Evolutionary conservation across 2,113 vertebrate genomes (phyloP).

Genomic region (Scomber scombrus): DNA sequence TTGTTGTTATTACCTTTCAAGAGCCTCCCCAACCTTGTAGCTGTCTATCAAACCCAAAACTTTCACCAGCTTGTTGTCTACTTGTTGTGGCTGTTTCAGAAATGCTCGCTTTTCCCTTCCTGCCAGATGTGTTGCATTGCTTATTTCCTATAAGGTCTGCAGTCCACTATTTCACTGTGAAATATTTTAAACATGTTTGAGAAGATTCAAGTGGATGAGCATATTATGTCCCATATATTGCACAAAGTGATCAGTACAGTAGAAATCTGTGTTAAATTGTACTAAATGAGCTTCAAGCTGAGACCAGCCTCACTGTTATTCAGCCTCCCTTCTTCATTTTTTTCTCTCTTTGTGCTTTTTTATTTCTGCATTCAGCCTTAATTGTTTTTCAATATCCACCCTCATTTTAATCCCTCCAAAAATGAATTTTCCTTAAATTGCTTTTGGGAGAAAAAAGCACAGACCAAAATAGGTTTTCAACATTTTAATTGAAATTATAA

Average conservation of each 20-base stretch:
- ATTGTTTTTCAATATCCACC: background rate
- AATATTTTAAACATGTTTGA: constrained; percentile 17
- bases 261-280: background rate
- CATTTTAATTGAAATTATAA: constrained; percentile 40
- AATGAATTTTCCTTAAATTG: background rate
- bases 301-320: background rate
- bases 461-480: background rate
- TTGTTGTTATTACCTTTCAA: constrained; percentile 31
- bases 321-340: background rate
- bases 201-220: constrained; percentile 22
- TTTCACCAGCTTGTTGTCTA: constrained; percentile 20
- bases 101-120: background rate
- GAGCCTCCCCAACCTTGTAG: background rate
- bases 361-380: background rate
- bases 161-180: constrained; percentile 9
- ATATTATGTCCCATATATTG: background rate
- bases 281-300: background rate
- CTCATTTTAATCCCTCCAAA: constrained; percentile 4
- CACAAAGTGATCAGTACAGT: constrained; percentile 4
- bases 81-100: background rate
- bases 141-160: background rate
- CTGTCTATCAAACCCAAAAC: constrained; percentile 20
- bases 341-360: background rate
- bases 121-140: background rate
- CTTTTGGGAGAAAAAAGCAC: background rate